Evolutionary conservation across 1,140 invertebrate genomes (phyloP).

Genomic region (Argopecten irradians): DNA sequence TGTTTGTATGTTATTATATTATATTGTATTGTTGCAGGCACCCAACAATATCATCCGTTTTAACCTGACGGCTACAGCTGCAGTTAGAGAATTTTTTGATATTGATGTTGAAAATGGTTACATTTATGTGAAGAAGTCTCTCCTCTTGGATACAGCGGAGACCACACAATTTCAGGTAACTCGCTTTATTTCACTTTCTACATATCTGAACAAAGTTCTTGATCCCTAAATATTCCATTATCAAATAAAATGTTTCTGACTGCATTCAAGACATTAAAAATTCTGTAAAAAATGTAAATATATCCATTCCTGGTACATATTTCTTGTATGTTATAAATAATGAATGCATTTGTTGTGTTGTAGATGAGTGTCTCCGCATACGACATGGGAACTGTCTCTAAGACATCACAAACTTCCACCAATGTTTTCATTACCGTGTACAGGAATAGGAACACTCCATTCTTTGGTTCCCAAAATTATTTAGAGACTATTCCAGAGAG

Average conservation of each 20-base stretch:
- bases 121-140: slow-evolving; percentile 51
- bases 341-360: background rate
- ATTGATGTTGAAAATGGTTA: slow-evolving; percentile 57
- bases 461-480: background rate
- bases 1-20: no score
- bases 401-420: slow-evolving; percentile 16
- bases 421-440: slow-evolving; percentile 41
- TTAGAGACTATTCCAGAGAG: slow-evolving; percentile 39
- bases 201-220: no score
- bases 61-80: slow-evolving; percentile 39
- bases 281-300: no score
- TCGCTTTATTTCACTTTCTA: slow-evolving; percentile 26
- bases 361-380: slow-evolving; percentile 77
- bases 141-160: slow-evolving; percentile 37
- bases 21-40: no score
- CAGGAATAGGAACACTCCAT: slow-evolving; percentile 79
- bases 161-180: slow-evolving; percentile 35
- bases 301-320: no score
- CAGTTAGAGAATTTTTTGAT: slow-evolving; percentile 57
- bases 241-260: no score
- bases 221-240: no score
- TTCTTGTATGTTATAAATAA: no score
- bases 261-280: no score
- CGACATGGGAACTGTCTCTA: slow-evolving; percentile 89
- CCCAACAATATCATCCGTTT: slow-evolving; percentile 60